These are phyloP conservation scores for Plectropomus leopardus DNA, from an alignment of 2,113 vertebrate genomes.

Conservation along the genomic window DNA sequence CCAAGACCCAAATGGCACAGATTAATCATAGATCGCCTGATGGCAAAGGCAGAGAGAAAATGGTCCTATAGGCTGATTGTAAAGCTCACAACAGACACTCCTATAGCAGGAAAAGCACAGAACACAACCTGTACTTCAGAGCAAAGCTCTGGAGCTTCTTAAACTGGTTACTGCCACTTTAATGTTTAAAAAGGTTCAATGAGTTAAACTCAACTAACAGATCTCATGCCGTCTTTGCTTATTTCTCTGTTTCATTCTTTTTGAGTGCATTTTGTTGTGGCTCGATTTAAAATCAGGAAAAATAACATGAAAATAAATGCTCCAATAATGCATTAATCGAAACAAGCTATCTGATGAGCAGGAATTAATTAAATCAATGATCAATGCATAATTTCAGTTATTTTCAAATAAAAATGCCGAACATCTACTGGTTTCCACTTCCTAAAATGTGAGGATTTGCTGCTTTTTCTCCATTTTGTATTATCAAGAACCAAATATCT, in stretches of 20 bases:
- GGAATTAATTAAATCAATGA: not conserved
- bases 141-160: not conserved
- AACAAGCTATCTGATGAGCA: not conserved
- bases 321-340: not conserved
- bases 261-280: not conserved
- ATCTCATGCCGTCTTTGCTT: not conserved
- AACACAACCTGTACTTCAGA: not conserved
- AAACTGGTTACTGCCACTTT: not conserved
- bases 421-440: not conserved
- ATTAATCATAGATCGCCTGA: conserved; percentile 67
- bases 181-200: not conserved
- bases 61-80: conserved; percentile 29
- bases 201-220: not conserved
- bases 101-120: not conserved
- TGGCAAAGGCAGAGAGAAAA: conserved; percentile 43
- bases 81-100: conserved; percentile 23
- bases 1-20: conserved; percentile 71
- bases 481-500: not conserved
- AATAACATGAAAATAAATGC: not conserved
- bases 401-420: not conserved
- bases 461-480: not conserved
- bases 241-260: not conserved
- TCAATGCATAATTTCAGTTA: not conserved
- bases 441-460: not conserved
- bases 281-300: not conserved